A percentile compares a stretch with the other conserved stretches of the same genome.
Conservation (phyloP, 2,888 invertebrate species). For the Petrolisthes manimaculis region DNA sequence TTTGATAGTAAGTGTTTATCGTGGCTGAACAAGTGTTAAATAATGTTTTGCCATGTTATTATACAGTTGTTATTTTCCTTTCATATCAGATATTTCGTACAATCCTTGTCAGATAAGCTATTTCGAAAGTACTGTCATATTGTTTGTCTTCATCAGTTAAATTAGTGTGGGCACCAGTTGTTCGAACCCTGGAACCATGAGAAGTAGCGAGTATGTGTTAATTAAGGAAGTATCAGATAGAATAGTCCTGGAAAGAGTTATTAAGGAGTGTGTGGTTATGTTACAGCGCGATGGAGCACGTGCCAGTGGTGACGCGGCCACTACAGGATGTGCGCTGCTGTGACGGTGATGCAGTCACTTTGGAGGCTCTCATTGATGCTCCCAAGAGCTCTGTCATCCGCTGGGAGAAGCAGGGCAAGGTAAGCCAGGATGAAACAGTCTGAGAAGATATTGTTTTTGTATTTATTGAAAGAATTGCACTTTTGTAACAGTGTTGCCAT, state of each 20-base stretch:
- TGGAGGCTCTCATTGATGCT: slow-evolving; percentile 85
- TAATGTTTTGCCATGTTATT: no score
- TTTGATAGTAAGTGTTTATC: no score
- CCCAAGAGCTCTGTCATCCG: slow-evolving; percentile 82
- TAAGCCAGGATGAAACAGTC: slow-evolving; percentile 67
- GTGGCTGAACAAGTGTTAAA: no score
- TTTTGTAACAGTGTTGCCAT: no score
- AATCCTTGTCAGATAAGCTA: not conserved
- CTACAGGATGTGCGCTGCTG: slow-evolving; percentile 84
- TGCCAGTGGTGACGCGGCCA: slow-evolving; percentile 81
- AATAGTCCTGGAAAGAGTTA: no score
- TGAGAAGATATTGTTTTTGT: no score
- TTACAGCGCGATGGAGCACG: slow-evolving; percentile 66
- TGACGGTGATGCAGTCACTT: slow-evolving; percentile 85
- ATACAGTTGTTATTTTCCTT: no score
- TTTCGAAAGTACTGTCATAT: not conserved
- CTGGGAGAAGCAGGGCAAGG: slow-evolving; percentile 86
- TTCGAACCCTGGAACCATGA: not conserved
- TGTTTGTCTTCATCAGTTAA: no score
- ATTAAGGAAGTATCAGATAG: not conserved
- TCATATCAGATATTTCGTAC: no score
- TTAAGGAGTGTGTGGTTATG: not conserved
- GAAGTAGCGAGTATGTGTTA: not conserved
- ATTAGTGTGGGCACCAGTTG: no score
- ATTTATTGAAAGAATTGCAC: no score